phyloP scores from a whole-genome alignment of 2,797 vertebrate genomes.

The Tokudaia muenninki region DNA sequence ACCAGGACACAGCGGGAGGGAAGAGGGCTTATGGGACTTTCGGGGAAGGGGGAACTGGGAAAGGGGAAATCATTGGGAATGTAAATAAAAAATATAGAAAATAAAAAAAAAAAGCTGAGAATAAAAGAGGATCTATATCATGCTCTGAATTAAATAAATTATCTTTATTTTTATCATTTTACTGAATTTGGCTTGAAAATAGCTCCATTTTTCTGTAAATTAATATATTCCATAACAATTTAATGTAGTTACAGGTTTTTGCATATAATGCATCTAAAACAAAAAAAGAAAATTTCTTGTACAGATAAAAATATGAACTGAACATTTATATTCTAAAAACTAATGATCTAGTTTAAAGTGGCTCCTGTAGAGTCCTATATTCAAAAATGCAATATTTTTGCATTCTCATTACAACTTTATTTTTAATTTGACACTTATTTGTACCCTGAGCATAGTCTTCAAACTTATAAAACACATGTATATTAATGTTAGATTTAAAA shows the following conservation, averaged over 20 bases:
- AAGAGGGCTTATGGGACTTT: no score
- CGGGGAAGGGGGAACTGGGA: no score
- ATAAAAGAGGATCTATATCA: not conserved
- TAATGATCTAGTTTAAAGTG: not conserved
- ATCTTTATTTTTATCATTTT: not conserved
- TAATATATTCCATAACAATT: not conserved
- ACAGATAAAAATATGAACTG: constrained; percentile 18
- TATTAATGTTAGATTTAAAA: constrained; percentile 26
- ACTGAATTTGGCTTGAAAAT: not conserved
- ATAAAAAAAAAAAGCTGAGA: no score
- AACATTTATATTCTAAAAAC: not conserved
- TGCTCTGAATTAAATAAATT: not conserved
- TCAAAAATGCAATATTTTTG: constrained; percentile 54
- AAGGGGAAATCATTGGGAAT: no score
- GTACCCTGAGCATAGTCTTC: not conserved
- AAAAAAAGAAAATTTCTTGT: not conserved
- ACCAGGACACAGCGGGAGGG: no score
- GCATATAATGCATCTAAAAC: not conserved
- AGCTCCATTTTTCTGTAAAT: not conserved
- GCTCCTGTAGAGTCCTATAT: not conserved
- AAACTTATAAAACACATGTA: constrained; percentile 32
- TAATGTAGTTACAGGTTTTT: not conserved
- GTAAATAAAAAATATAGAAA: no score
- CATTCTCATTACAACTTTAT: not conserved
- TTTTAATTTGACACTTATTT: constrained; percentile 49